These are phyloP conservation scores for Umimayanthus kanabou DNA, from an alignment of 92 coral and sea anemone species.

Conservation along the genomic window DNA sequence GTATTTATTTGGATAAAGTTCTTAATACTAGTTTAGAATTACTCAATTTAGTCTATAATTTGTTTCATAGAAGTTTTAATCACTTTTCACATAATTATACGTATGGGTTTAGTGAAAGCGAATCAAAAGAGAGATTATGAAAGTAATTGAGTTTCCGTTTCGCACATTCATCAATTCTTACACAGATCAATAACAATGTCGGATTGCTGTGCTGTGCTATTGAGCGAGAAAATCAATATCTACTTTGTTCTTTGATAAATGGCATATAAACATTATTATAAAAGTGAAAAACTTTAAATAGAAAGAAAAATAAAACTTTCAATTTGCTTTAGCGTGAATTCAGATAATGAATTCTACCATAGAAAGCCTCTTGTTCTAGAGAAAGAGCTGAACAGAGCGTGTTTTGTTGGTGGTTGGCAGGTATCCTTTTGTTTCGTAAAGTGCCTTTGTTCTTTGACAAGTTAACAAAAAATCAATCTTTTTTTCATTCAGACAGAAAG, in stretches of 20 bases:
- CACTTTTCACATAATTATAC: neutral
- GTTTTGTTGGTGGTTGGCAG: slow-evolving; percentile 47
- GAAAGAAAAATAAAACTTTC: neutral
- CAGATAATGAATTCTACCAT: slow-evolving; percentile 23
- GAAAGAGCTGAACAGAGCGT: slow-evolving; percentile 44
- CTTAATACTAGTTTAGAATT: no score
- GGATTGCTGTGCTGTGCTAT: neutral
- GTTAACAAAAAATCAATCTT: neutral
- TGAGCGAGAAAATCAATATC: neutral
- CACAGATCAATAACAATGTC: slow-evolving; percentile 8
- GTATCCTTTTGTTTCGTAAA: slow-evolving; percentile 58
- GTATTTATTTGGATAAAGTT: neutral
- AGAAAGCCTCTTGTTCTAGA: slow-evolving; percentile 39
- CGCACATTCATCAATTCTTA: slow-evolving; percentile 3
- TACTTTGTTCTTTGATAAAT: neutral
- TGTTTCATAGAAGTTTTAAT: no score
- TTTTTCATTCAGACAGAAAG: neutral
- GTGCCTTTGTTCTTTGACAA: slow-evolving; percentile 53
- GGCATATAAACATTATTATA: neutral
- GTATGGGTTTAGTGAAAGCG: neutral
- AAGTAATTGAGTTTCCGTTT: neutral
- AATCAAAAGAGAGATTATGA: neutral
- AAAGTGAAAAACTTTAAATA: neutral
- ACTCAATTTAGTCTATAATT: neutral
- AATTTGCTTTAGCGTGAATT: neutral